These are phyloP conservation scores for Aproaerema taeniolella DNA, from an alignment of 2,888 invertebrate genomes.

Conservation along the genomic window DNA sequence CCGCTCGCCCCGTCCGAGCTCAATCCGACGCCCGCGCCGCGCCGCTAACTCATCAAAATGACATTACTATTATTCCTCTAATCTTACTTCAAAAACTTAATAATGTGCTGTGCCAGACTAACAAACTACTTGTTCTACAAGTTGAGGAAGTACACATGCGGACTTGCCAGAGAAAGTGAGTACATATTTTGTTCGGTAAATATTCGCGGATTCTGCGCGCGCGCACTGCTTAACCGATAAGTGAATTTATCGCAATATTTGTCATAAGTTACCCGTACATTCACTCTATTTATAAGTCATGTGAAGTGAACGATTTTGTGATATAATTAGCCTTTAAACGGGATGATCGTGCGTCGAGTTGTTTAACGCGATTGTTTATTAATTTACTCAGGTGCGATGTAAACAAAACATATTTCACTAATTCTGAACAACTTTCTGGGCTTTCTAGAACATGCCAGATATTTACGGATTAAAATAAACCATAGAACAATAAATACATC, in stretches of 20 bases:
- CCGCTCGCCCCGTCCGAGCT: conserved; percentile 30
- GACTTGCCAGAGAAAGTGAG: conserved; percentile 69
- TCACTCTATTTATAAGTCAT: conserved; percentile 5
- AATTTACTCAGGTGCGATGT: no score
- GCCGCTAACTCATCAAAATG: conserved; percentile 43
- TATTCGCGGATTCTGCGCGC: conserved; percentile 12
- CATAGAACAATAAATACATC: no score
- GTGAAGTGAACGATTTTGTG: no score
- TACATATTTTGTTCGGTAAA: conserved; percentile 22
- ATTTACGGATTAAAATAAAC: no score
- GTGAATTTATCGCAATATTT: conserved; percentile 11
- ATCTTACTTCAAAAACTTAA: conserved; percentile 20
- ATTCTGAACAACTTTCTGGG: no score
- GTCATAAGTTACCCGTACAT: conserved; percentile 7
- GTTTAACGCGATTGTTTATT: no score
- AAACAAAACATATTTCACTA: no score
- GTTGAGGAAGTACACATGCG: conserved; percentile 71
- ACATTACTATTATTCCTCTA: conserved; percentile 33
- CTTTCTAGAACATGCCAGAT: no score
- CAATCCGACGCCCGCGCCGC: conserved; percentile 28
- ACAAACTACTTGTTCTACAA: conserved; percentile 66
- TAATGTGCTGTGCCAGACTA: conserved; percentile 67
- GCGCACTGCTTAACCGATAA: conserved; percentile 10
- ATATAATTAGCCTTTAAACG: no score
- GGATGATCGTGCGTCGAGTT: no score